Conservation (phyloP, 2,113 vertebrate genomes). For the Toxotes chatareus region DNA sequence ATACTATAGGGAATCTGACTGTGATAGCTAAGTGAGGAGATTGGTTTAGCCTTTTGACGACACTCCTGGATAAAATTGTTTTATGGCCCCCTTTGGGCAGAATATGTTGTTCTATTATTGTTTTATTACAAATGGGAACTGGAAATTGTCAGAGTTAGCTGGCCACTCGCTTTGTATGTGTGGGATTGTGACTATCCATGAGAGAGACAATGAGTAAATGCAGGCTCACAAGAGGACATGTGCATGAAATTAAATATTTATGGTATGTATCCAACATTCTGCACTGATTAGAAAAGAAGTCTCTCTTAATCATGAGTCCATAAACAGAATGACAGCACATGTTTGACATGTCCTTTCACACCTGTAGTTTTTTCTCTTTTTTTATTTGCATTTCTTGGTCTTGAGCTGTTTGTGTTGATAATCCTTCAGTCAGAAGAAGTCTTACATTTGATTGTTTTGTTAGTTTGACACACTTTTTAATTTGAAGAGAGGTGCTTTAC, state of each 20-base stretch:
- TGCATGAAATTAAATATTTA: slow-evolving; percentile 4
- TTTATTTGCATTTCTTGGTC: slow-evolving; percentile 9
- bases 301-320: not conserved
- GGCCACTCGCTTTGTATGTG: slow-evolving; percentile 38
- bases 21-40: slow-evolving; percentile 74
- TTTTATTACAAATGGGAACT: slow-evolving; percentile 75
- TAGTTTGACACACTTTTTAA: slow-evolving; percentile 16
- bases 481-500: not conserved
- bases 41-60: slow-evolving; percentile 76
- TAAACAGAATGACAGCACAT: not conserved
- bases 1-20: slow-evolving; percentile 59
- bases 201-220: slow-evolving; percentile 20
- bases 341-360: not conserved
- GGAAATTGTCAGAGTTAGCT: slow-evolving; percentile 49
- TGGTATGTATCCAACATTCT: not conserved
- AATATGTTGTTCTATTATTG: slow-evolving; percentile 74
- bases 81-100: slow-evolving; percentile 69
- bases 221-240: slow-evolving; percentile 19
- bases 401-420: not conserved
- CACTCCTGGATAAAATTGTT: slow-evolving; percentile 73
- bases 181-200: slow-evolving; percentile 25
- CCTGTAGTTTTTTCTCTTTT: not conserved
- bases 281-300: slow-evolving; percentile 18
- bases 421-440: not conserved
- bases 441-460: slow-evolving; percentile 11